Evolutionary conservation across 2,113 vertebrate species (phyloP), one percentile per base, ranked within the genome.

Genomic region (Bucco capensis): DNA sequence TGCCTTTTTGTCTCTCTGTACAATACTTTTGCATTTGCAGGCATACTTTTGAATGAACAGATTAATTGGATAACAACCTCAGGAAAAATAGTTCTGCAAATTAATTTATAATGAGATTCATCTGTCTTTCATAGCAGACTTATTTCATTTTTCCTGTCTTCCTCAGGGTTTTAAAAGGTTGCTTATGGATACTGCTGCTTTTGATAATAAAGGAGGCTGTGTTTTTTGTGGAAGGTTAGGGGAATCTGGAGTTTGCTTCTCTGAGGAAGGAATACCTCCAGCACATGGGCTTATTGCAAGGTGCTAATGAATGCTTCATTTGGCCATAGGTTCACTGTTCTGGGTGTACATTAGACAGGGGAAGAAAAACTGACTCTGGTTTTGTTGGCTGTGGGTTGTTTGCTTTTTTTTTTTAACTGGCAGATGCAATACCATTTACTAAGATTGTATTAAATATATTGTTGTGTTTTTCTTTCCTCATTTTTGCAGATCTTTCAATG

Each of bases 401-500:
- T 28, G 14, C 18, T 30, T 30, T 37, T 37, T 6, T 56, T 21
- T 79, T 61, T 35, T 17, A 66, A 50, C 33, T 42, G 27, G 25
- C 21, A 72, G 40, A 38, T 81, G 30, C 14, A 54, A 28, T 71
- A 14, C 4, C 6, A 9, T 60, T 90, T 89, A 15, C 50, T 76
- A 51, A 91, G 28, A 8, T 9, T 51, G 10, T 79, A n/a, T 71
- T 85, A 92, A 90, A 86, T 33, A 14, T 14, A 17, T 73, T 69
- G 49, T 44, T 71, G 8, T 88, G n/a, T 57, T 87, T 76, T 86
- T 83, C 47, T 89, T 84, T 54, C 23, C 33, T 72, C 18, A 17
- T 74, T 93, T 87, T 49, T 30, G 95, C 98, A 69, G 97, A 98
- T n/a, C 69, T 96, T 46, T 93, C 98, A 5, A 64, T 98, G 83